phyloP scores from a whole-genome alignment of 2,113 vertebrate species.

The Syrmaticus mikado region DNA sequence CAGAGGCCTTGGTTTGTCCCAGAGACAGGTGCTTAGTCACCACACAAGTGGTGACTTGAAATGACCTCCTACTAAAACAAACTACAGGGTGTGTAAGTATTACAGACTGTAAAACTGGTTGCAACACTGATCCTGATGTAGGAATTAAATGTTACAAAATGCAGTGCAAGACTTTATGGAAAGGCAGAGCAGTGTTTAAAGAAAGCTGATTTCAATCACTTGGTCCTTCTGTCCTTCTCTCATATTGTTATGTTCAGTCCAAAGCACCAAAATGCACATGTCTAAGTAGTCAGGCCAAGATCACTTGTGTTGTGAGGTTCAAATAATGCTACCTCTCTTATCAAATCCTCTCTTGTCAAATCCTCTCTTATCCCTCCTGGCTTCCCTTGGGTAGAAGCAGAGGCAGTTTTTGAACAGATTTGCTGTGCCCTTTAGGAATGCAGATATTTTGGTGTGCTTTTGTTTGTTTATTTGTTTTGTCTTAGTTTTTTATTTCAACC shows the following conservation, averaged over 20 bases:
- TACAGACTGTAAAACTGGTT: background rate
- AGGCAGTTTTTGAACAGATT: background rate
- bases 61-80: background rate
- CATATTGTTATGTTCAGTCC: background rate
- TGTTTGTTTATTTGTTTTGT: background rate
- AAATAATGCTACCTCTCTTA: background rate
- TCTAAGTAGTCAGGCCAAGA: background rate
- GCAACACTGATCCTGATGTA: background rate
- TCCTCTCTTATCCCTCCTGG: background rate
- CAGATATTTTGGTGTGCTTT: background rate
- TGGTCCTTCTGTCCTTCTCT: background rate
- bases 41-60: slow-evolving; percentile 4
- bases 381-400: background rate
- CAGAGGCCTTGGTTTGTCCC: background rate
- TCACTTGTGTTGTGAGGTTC: background rate
- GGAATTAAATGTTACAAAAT: slow-evolving; percentile 40
- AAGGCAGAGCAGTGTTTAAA: background rate
- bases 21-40: slow-evolving; percentile 46
- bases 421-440: background rate
- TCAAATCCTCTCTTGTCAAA: background rate
- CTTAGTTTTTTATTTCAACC: background rate
- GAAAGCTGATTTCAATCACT: background rate
- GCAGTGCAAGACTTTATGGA: background rate
- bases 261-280: background rate
- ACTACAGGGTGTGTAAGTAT: background rate